These are phyloP conservation scores for Crenichthys baileyi DNA, from an alignment of 2,797 vertebrate genomes.

Conservation along the genomic window DNA sequence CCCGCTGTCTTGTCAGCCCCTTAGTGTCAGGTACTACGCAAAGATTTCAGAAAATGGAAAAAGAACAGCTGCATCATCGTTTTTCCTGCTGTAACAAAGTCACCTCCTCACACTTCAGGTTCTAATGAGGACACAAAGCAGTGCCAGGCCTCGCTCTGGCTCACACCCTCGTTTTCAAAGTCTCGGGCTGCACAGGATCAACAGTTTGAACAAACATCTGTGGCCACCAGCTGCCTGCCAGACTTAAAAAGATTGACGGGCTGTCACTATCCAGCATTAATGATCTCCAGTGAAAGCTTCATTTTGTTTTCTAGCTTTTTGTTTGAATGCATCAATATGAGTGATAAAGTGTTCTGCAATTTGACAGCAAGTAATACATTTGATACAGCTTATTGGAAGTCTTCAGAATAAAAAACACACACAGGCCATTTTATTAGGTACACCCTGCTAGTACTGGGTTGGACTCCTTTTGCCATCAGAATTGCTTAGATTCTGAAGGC, in stretches of 20 bases:
- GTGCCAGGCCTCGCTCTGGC: background rate
- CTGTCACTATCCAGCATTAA: constrained; percentile 1
- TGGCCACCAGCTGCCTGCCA: constrained; percentile 20
- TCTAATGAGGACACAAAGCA: constrained; percentile 22
- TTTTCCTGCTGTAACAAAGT: constrained; percentile 21
- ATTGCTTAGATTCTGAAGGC: no score
- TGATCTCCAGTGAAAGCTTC: constrained; percentile 11
- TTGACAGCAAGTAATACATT: background rate
- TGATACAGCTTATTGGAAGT: background rate
- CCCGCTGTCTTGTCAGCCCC: constrained; percentile 5
- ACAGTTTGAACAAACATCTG: constrained; percentile 21
- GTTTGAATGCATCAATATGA: constrained; percentile 16
- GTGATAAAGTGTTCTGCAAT: background rate
- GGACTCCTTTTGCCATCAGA: no score
- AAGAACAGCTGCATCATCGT: constrained; percentile 8
- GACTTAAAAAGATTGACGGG: constrained; percentile 8
- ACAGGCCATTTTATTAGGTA: background rate
- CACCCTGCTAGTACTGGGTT: no score
- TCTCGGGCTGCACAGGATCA: constrained; percentile 15
- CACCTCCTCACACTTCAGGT: constrained; percentile 14
- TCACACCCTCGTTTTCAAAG: constrained; percentile 21
- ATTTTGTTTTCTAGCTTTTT: constrained; percentile 9
- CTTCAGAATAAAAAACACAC: background rate
- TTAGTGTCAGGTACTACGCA: constrained; percentile 10
- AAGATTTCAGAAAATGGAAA: constrained; percentile 17